These are phyloP conservation scores for Clytia hemisphaerica DNA, from an alignment of 30 jellyfish, hydroid and myxozoan genomes.

Conservation along the genomic window DNA sequence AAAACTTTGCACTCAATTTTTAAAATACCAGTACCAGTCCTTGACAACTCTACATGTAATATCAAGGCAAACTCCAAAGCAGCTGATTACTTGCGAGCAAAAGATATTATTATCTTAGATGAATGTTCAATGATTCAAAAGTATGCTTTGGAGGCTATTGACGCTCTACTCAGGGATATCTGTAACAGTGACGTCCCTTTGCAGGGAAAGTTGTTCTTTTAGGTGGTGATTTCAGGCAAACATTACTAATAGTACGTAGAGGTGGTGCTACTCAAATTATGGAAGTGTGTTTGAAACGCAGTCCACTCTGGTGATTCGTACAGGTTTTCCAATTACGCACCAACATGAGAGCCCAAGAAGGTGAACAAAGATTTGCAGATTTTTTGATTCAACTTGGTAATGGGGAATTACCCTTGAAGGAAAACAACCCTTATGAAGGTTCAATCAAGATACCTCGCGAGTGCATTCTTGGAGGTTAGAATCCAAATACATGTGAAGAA, in stretches of 20 bases:
- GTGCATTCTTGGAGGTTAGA: too few species aligned
- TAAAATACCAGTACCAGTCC: constrained; percentile 5
- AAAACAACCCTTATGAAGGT: too few species aligned
- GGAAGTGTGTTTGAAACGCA: too few species aligned
- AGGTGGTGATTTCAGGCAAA: constrained; percentile 14
- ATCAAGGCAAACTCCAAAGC: background rate
- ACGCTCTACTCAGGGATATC: constrained; percentile 12
- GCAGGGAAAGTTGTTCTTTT: background rate
- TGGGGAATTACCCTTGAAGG: too few species aligned
- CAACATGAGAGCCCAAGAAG: too few species aligned
- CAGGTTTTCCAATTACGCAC: too few species aligned
- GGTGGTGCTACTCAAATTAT: background rate
- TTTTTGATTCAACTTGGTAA: too few species aligned
- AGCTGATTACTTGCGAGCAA: background rate
- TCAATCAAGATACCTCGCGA: too few species aligned
- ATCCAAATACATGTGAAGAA: too few species aligned
- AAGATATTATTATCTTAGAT: constrained; percentile 12
- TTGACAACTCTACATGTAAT: background rate
- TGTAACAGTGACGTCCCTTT: background rate
- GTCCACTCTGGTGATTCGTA: too few species aligned
- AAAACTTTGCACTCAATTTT: background rate
- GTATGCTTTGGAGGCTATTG: constrained; percentile 21
- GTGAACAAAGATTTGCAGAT: too few species aligned
- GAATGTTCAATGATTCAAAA: constrained; percentile 44
- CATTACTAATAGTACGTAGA: background rate